Evolutionary conservation across 2,113 vertebrate species (phyloP), one percentile per base, ranked within the genome.

Genomic region (Motacilla tschutschensis): DNA sequence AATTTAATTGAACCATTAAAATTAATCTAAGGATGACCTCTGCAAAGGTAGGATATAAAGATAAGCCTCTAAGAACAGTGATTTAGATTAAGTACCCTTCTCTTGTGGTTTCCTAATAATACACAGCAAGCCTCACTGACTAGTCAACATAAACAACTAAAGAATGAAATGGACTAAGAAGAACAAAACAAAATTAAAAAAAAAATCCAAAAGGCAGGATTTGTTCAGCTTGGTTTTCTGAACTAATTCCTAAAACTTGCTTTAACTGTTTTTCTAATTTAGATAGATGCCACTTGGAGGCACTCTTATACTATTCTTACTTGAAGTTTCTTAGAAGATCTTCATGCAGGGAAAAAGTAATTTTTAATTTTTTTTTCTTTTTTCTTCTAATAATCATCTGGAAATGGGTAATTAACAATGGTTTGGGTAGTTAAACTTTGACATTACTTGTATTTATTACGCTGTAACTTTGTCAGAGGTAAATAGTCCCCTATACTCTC

Each of bases 261-360:
- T 95, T 94, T 59, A 91, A 67, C 54, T 78, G 74, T 77, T 95
- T 48, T 16, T 66, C 40, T 66, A 96, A 91, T 97, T 94, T 95
- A 95, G 66, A 72, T n/a, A 85, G 71, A 40, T 91, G 62, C 97
- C 97, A 97, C 97, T 96, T 97, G 97, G 97, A 97, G 97, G 97
- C 96, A 96, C 96, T 97, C 87, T 97, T 95, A 96, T 83, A 95
- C 97, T 96, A 38, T 67, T 83, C n/a, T 94, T 92, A 43, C 70
- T 38, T 64, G 35, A 41, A 91, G 46, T 75, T 91, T 93, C 58
- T 43, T 63, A 47, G 26, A 78, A 93, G 40, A 20, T 51, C 77
- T 65, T 85, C 38, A 63, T 43, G 26, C 50, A 87, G 29, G 47
- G 28, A 91, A 95, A 80, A 28, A 77, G 85, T 24, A 20, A 33